Evolutionary conservation across 2,113 vertebrate species (phyloP).

Genomic region (Ascaphus truei): DNA sequence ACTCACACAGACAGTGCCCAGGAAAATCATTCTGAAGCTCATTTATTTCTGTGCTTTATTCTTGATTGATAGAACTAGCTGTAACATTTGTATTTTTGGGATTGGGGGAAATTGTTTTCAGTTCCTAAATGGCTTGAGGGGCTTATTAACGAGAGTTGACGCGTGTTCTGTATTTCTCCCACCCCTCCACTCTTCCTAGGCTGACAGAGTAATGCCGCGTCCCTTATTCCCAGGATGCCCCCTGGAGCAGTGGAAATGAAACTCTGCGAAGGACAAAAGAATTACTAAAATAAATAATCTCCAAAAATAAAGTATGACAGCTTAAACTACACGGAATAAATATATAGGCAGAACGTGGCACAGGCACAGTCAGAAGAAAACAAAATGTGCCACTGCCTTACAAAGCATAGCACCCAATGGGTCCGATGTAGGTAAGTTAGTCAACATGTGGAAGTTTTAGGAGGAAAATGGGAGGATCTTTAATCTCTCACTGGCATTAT

Average conservation of each 20-base stretch:
- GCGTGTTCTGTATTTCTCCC: neutral
- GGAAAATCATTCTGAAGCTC: conserved; percentile 6
- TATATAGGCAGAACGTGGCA: too few relatives aligned
- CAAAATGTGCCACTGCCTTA: too few relatives aligned
- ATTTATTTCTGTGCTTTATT: conserved; percentile 6
- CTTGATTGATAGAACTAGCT: conserved; percentile 4
- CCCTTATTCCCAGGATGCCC: neutral
- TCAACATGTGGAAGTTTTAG: too few relatives aligned
- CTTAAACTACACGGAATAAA: too few relatives aligned
- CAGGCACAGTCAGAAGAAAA: too few relatives aligned
- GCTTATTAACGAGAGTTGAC: neutral
- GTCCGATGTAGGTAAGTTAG: too few relatives aligned
- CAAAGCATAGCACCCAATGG: too few relatives aligned
- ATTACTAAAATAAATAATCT: neutral
- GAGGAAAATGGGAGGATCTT: too few relatives aligned
- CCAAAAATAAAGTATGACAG: neutral
- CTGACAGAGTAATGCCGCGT: neutral
- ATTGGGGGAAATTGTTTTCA: neutral
- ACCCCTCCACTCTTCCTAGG: neutral
- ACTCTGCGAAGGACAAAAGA: neutral
- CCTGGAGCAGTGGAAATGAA: neutral
- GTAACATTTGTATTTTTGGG: neutral
- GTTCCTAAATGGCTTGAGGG: neutral
- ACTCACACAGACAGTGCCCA: neutral
- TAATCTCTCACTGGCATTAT: too few relatives aligned